These are phyloP conservation scores for Megalurothrips usitatus DNA, from an alignment of 2,888 invertebrate genomes.

Conservation along the genomic window DNA sequence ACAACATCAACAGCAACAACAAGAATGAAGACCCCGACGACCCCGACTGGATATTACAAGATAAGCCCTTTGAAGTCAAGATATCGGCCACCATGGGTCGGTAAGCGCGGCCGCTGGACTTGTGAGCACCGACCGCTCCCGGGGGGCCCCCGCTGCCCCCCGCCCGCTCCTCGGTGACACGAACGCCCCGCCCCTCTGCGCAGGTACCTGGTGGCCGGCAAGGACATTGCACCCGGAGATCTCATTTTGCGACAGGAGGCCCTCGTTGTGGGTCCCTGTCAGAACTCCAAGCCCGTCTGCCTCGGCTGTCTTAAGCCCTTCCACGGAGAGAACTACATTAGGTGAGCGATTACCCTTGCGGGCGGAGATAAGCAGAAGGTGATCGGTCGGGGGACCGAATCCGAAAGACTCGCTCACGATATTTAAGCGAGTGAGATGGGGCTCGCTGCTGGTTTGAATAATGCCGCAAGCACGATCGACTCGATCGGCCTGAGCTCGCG, in stretches of 20 bases:
- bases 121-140: neutral
- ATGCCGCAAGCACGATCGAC: too few species aligned
- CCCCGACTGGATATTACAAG: neutral
- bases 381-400: too few species aligned
- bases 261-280: neutral
- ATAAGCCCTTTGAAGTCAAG: neutral
- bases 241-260: neutral
- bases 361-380: too few species aligned
- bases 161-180: too few species aligned
- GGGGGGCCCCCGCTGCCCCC: neutral
- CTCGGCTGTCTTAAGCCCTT: slow-evolving; percentile 13
- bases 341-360: neutral
- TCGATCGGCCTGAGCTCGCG: too few species aligned
- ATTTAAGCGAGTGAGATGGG: too few species aligned
- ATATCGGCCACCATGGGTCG: neutral
- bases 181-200: neutral
- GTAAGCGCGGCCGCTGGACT: neutral
- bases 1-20: neutral
- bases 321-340: neutral
- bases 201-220: neutral
- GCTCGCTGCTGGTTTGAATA: too few species aligned
- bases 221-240: neutral
- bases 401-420: too few species aligned
- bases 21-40: neutral
- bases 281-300: slow-evolving; percentile 11